phyloP scores from a whole-genome alignment of 2,797 vertebrate species.

The Alauda arvensis region DNA sequence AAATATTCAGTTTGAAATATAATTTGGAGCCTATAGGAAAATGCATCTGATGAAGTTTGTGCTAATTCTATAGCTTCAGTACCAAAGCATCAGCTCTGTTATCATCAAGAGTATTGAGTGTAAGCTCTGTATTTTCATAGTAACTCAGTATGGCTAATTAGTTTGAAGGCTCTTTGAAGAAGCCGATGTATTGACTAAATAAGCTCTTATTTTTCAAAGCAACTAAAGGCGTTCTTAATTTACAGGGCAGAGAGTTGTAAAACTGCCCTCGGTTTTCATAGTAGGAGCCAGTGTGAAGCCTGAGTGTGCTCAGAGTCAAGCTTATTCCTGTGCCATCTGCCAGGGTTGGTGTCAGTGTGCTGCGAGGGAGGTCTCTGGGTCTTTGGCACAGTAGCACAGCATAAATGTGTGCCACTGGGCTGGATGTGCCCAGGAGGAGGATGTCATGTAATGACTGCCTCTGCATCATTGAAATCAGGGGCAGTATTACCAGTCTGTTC shows the following conservation, averaged over 20 bases:
- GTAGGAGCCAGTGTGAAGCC: conserved; percentile 3
- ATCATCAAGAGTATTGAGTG: conserved; percentile 42
- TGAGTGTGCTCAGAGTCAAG: not conserved
- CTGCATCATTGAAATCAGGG: not conserved
- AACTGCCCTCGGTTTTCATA: conserved; percentile 25
- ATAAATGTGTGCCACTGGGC: conserved; percentile 4
- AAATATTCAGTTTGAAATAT: conserved; percentile 34
- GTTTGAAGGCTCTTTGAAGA: conserved; percentile 47
- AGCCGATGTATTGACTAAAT: conserved; percentile 31
- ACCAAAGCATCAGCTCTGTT: conserved; percentile 19
- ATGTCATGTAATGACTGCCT: not conserved
- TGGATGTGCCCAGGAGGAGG: not conserved
- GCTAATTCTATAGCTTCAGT: conserved; percentile 22
- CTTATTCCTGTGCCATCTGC: not conserved
- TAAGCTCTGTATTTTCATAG: conserved; percentile 38
- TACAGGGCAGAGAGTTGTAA: conserved; percentile 32
- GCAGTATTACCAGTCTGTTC: not conserved
- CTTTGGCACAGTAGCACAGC: not conserved
- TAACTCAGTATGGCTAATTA: conserved; percentile 43
- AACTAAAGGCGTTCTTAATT: conserved; percentile 45
- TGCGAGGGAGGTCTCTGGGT: not conserved
- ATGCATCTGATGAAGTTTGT: conserved; percentile 24
- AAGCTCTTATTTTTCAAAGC: conserved; percentile 50
- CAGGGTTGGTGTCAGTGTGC: not conserved
- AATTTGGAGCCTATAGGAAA: conserved; percentile 40